Base-by-base conservation (phyloP, 2,888 invertebrate species). In the Aphodius sticticus region DNA sequence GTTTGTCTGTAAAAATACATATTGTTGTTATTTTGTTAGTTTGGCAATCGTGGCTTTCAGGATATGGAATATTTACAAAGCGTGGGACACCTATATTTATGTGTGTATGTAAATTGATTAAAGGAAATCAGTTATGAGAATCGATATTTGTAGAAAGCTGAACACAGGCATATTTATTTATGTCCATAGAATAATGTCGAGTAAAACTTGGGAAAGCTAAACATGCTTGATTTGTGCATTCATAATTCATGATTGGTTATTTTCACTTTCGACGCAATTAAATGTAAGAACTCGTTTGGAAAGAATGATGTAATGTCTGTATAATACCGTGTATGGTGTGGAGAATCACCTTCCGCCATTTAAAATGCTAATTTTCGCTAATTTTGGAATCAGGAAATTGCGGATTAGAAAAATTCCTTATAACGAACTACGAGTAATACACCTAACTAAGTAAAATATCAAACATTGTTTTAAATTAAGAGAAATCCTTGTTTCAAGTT, bases 211-310 rank as follows among this genome's bases (percentile, higher is more conserved):
- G 4, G 53, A 53, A 53, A 53, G 53, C 53, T 53, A 53, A 53
- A 53, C 53, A 53, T 53, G 53, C 53, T 53, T 53, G 53, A 53
- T 53, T 53, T 53, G 53, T 53, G 53, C 53, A 53, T 53, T 53
- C 4, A 53, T 53, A 53, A 53, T 53, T 53, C 53, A 53, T 53
- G 53, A 53, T 53, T 53, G 53, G 53, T 53, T 53, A 53, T 53
- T 53, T 53, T 53, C 53, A 53, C 53, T 53, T 53, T 53, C 26
- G 26, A 53, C 53, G 53, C 53, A 53, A 53, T 53, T 53, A 53
- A 53, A 2, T 53, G 53, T 12, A 53, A 53, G 53, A 53, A 53
- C 53, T 53, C 53, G 53, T 53, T 53, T 53, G 53, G 53, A 53
- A 53, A 53, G 53, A 53, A 53, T 53, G 53, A 9, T 9, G 12